A percentile compares a stretch with the other conserved stretches of the same genome.
phyloP scores from a whole-genome alignment of 2,113 vertebrate species.

The Beaufortia kweichowensis region DNA sequence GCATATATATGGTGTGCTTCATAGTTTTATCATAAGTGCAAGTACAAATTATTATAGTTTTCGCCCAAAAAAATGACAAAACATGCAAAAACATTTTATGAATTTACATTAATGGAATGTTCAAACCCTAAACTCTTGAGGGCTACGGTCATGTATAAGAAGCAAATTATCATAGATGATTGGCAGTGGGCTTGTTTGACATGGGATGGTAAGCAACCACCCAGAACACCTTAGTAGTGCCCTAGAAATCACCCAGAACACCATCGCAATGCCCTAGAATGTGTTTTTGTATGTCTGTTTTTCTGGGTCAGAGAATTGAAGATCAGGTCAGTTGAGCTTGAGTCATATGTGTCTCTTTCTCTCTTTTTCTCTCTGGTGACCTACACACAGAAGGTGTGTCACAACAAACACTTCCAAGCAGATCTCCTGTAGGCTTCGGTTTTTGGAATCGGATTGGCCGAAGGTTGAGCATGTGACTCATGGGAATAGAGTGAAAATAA shows the following conservation, averaged over 20 bases:
- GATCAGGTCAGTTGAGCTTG: constrained; percentile 17
- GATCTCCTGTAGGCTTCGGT: background rate
- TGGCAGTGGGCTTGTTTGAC: no score
- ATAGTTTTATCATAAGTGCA: background rate
- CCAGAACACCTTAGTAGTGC: no score
- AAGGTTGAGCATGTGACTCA: constrained; percentile 24
- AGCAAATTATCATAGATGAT: no score
- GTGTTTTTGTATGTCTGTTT: background rate
- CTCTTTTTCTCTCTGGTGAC: constrained; percentile 11
- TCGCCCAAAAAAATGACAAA: no score
- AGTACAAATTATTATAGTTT: background rate
- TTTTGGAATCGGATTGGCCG: constrained; percentile 1
- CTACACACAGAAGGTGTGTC: constrained; percentile 6
- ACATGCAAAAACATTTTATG: no score
- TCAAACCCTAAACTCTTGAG: no score
- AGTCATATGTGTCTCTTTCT: constrained; percentile 19
- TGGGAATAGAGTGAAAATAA: constrained; percentile 13
- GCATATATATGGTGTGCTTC: background rate
- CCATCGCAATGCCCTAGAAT: no score
- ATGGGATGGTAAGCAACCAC: no score
- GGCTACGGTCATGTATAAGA: no score
- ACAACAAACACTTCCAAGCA: background rate
- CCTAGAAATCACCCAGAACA: no score
- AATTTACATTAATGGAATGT: no score
- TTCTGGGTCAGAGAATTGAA: constrained; percentile 1